Base-by-base conservation (phyloP, 2,888 invertebrate species). In the Drosophila pullipes region DNA sequence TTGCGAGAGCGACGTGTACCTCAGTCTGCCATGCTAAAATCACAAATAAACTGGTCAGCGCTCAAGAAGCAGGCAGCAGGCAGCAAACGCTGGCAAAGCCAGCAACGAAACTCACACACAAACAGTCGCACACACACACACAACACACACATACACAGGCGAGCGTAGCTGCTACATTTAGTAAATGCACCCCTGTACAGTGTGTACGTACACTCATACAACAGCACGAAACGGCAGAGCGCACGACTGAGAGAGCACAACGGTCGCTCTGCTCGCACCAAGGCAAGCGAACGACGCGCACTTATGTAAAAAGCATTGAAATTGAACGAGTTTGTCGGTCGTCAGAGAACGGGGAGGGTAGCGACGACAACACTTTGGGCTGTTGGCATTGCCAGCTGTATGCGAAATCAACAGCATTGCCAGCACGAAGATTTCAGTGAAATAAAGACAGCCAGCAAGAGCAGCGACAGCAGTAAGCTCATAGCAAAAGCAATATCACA, bases 11-110 rank as follows among this genome's bases (percentile, higher is more conserved):
- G 89, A 75, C 88, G 79, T 89, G 88, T 81, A 90, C 90, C 91
- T 92, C 83, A 90, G 91, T 84, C 90, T 85, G 91, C 91, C 92
- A 92, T 92, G 91, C 86, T 91, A 89, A 91, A 92, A 91, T 92
- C 92, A 92, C 90, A 92, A 92, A 92, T 92, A 92, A 92, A 83
- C 91, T 86, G 88, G 82, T 90, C 81, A 89, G 78, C 83, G 89
- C 78, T 76, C 86, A 92, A 92, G 91, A 92, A 92, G 91, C 92
- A 89, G 84, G 86, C 82, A 78, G 82, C 89, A 86, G 79, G 85
- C 85, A 77, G 76, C 61, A 16, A 58, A 77, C 58, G 79, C 81
- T 72, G 54, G 65, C 78, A 69, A 69, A 72, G 64, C 74, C 72
- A 61, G 74, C 78, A 74, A 52, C 74, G 71, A 47, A 35, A 78